Conservation (phyloP, 1,140 invertebrate genomes). For the Manduca sexta region DNA sequence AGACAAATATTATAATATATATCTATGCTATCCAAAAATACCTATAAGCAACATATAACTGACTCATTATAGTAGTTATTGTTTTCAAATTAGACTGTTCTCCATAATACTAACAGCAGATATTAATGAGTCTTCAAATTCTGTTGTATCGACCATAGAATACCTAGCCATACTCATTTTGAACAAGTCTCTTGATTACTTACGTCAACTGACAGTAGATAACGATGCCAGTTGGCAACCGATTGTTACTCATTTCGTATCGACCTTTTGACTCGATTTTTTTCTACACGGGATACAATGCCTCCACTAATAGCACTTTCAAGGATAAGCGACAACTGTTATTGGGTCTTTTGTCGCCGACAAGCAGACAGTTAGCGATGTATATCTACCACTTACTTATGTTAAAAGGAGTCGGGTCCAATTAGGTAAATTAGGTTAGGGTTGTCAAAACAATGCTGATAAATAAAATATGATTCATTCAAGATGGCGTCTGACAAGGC, state of each 20-base stretch:
- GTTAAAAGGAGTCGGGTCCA: conserved; percentile 41
- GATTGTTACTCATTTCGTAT: neutral
- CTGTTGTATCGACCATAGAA: too few relatives aligned
- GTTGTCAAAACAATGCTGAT: conserved; percentile 13
- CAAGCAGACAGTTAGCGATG: conserved; percentile 27
- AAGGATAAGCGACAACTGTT: conserved; percentile 48
- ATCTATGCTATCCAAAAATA: too few relatives aligned
- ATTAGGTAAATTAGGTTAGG: conserved; percentile 44
- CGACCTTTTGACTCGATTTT: conserved; percentile 2
- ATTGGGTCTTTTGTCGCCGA: conserved; percentile 44
- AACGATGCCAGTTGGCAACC: neutral
- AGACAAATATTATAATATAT: too few relatives aligned
- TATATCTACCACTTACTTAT: conserved; percentile 37
- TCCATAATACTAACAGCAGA: too few relatives aligned
- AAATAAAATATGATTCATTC: neutral
- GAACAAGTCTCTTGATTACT: too few relatives aligned
- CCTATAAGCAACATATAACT: too few relatives aligned
- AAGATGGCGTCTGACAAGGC: too few relatives aligned
- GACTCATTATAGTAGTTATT: too few relatives aligned
- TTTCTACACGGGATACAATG: conserved; percentile 32
- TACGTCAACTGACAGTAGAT: too few relatives aligned
- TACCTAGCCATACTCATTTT: too few relatives aligned
- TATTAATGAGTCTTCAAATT: too few relatives aligned
- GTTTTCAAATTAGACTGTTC: too few relatives aligned
- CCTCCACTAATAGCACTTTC: conserved; percentile 35